Conservation (phyloP, 2,113 vertebrate species). For the Amphiprion percula region DNA sequence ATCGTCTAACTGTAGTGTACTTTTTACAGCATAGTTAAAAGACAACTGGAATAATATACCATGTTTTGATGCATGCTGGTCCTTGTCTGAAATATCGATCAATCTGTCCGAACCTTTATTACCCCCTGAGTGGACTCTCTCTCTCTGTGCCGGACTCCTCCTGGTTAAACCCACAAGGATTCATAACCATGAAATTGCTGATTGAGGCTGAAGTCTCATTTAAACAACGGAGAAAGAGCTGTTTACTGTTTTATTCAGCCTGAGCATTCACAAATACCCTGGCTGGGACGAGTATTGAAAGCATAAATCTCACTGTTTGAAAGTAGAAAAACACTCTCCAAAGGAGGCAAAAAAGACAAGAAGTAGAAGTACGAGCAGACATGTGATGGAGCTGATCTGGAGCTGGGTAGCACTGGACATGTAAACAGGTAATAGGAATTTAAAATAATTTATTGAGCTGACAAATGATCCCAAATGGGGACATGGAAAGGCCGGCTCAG, state of each 20-base stretch:
- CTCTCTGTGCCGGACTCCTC: conserved; percentile 33
- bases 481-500: conserved; percentile 16
- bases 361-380: background rate
- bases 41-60: conserved; percentile 42
- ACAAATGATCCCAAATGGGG: conserved; percentile 48
- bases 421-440: conserved; percentile 40
- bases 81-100: conserved; percentile 70
- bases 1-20: background rate
- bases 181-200: conserved; percentile 66
- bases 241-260: conserved; percentile 71
- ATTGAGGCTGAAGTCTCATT: conserved; percentile 72
- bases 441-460: conserved; percentile 42
- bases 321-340: conserved; percentile 34
- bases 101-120: conserved; percentile 57
- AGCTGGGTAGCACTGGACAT: conserved; percentile 1
- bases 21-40: conserved; percentile 34
- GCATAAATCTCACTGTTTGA: conserved; percentile 64
- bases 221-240: conserved; percentile 57
- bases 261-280: conserved; percentile 46
- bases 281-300: conserved; percentile 56
- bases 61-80: conserved; percentile 46
- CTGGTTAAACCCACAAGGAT: conserved; percentile 50
- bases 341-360: conserved; percentile 9
- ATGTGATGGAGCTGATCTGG: conserved; percentile 22
- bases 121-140: conserved; percentile 50